Evolutionary conservation across 2,888 invertebrate genomes (phyloP), one percentile per base, ranked within the genome.

Genomic region (Oxyscelio sp.): DNA sequence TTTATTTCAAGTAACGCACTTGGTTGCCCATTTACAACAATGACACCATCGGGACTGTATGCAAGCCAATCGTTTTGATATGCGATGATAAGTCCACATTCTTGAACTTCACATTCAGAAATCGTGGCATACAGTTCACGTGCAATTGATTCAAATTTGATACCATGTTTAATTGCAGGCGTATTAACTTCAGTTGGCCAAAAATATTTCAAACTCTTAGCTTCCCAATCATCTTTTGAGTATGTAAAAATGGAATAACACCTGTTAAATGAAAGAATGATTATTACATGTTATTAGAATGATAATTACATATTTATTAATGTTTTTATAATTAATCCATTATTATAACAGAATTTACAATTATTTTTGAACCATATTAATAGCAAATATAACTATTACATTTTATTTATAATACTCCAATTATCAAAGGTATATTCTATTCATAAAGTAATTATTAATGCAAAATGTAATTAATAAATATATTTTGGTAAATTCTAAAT

Each of bases 161-260:
- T 50, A 1, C 66, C 77, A 50, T 66, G 77, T 50, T 24, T 43
- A 0, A 40, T 40, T n/a, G 31, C 45, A 0, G 6, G n/a, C 15
- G 22, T 54, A 9, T 5, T 48, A 0, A 21, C 27, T 22, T 52
- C 34, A 8, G 22, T 50, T 0, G 52, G 27, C 50, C 75, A 82
- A 34, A 74, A 65, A 31, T 74, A 74, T 24, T 45, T 74, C 0
- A 19, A 0, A 6, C 27, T 40, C 45, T 65, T 74, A 13, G 8
- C 6, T 40, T 54, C 27, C 74, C 74, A 74, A 43, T 74, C 19
- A 3, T 34, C 43, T 15, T 63, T 63, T 17, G 54, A 54, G 5
- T 74, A 74, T 0, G 74, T 74, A 22, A 5, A 74, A 3, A 74
- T 19, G 13, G 40, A 24, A 15, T 45, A 45, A 45, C 45, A 45